Base-by-base conservation (phyloP, 2,888 invertebrate genomes). In the Galeruca laticollis region DNA sequence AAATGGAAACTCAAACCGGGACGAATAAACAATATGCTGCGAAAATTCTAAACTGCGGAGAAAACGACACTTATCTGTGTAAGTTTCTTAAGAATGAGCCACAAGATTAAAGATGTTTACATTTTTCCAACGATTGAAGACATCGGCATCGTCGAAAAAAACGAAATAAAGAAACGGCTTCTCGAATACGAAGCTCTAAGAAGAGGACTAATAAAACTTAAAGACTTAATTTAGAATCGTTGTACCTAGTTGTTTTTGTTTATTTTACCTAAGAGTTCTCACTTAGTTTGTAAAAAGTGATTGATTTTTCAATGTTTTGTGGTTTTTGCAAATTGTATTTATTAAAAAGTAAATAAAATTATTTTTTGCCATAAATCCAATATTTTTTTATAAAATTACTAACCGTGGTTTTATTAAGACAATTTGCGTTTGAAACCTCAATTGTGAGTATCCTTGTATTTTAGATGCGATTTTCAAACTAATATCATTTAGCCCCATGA, bases 401-500 rank as follows among this genome's bases (percentile, higher is more conserved):
- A 33, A 6, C 33, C 33, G 33, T 9, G 33, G 33, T 33, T 33
- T 33, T 9, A 33, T 33, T 33, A 33, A 33, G 9, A 4, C 33
- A 33, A 33, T 33, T 33, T 33, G 33, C 33, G 33, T 33, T 33
- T 33, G 33, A 6, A 33, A 33, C 33, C 33, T 33, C 33, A 33
- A 9, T 33, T 33, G 33, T 33, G 33, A 33, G 33, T 33, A 33
- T 33, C 5, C 33, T 33, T 33, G 33, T 33, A 33, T 33, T 33
- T 33, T 33, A 33, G 33, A 63, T 63, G 52, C 51, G 51, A 31
- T 63, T 63, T 63, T 47, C 21, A 60, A 60, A 35, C 60, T 35
- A 60, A 60, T 60, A 31, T 61, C 49, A 61, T 18, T 2, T 61
- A 61, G 60, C 61, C 49, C 21, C 49, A 43, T 43, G 11, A 43